A percentile compares a stretch with the other conserved stretches of the same genome.
These are phyloP conservation scores for Eupelmus urozonus DNA, from an alignment of 2,888 invertebrate species.

Conservation along the genomic window DNA sequence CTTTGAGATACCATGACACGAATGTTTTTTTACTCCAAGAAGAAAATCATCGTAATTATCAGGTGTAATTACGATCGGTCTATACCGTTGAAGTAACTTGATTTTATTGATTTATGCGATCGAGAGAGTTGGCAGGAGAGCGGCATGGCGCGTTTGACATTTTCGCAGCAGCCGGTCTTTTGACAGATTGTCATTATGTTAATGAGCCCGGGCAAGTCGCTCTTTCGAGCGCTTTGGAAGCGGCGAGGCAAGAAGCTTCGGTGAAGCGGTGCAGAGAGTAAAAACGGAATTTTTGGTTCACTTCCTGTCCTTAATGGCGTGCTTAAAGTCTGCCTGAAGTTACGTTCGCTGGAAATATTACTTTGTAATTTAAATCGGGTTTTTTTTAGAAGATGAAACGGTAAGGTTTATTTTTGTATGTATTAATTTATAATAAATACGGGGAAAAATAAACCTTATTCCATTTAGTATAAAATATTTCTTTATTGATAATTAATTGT, in stretches of 20 bases:
- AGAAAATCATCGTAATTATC: conserved; percentile 38
- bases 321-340: background rate
- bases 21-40: too few relatives aligned
- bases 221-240: background rate
- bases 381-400: too few relatives aligned
- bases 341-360: background rate
- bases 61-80: conserved; percentile 31
- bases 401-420: too few relatives aligned
- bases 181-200: conserved; percentile 59
- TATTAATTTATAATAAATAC: too few relatives aligned
- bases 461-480: too few relatives aligned
- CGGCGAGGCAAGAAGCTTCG: conserved; percentile 14
- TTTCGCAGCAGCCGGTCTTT: conserved; percentile 46
- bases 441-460: too few relatives aligned
- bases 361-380: too few relatives aligned
- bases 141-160: conserved; percentile 28
- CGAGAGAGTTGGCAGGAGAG: too few relatives aligned
- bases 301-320: conserved; percentile 2
- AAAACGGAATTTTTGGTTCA: conserved; percentile 22
- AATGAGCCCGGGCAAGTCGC: conserved; percentile 51
- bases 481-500: too few relatives aligned
- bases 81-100: conserved; percentile 21
- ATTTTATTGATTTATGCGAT: conserved; percentile 51
- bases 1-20: too few relatives aligned
- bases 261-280: conserved; percentile 2